A percentile compares a stretch with the other conserved stretches of the same genome.
Evolutionary conservation across 2,113 vertebrate genomes (phyloP).

Genomic region (Gulo gulo): DNA sequence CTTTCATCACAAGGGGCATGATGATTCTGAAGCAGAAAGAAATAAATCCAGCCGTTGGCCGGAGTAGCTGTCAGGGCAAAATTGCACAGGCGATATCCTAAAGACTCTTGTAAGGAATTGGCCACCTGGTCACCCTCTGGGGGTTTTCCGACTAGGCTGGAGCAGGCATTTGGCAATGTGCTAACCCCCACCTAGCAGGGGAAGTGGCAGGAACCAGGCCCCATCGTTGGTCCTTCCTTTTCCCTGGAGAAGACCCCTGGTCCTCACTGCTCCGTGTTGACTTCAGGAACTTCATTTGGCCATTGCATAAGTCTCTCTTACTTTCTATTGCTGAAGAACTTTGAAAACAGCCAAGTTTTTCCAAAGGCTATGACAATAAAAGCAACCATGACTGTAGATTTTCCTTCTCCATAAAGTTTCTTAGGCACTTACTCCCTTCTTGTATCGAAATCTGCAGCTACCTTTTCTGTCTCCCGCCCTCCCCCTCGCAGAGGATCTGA

Average conservation of each 20-base stretch:
- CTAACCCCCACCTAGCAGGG: background rate
- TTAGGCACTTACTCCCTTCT: background rate
- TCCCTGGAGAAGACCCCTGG: background rate
- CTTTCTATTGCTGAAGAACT: background rate
- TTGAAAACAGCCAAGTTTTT: background rate
- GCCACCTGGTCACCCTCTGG: background rate
- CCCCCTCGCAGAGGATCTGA: constrained; percentile 21
- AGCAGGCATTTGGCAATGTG: background rate
- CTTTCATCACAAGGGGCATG: background rate
- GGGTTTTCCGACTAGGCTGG: background rate
- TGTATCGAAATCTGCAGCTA: background rate
- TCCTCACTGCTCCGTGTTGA: background rate
- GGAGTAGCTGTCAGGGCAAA: background rate
- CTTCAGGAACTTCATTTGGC: background rate
- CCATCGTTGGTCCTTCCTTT: background rate
- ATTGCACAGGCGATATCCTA: background rate
- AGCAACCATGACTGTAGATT: background rate
- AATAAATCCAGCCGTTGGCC: background rate
- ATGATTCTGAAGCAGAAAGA: background rate
- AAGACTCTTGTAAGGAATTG: background rate
- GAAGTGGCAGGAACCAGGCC: background rate
- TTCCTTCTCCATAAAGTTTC: background rate
- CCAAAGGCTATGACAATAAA: background rate
- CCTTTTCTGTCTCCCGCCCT: background rate
- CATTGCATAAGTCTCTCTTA: background rate